A percentile compares a stretch with the other conserved stretches of the same genome.
Conservation (phyloP, 1,140 invertebrate species). For the Trichoplusia ni region DNA sequence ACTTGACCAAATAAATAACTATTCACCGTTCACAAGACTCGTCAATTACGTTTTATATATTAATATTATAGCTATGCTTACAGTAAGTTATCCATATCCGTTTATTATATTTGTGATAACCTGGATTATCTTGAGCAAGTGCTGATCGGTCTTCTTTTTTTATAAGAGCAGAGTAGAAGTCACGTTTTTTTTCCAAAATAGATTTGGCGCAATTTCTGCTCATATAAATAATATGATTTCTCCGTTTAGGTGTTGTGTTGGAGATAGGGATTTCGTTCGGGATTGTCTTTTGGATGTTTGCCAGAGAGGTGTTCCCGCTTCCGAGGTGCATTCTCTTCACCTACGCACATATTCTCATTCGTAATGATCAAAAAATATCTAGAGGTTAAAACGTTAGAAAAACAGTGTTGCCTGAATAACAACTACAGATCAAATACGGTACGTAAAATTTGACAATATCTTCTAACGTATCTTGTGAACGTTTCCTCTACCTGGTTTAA, state of each 20-base stretch:
- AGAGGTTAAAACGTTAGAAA: background rate
- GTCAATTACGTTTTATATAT: conserved; percentile 53
- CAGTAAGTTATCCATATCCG: too few species aligned
- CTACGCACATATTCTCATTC: conserved; percentile 40
- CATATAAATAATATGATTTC: background rate
- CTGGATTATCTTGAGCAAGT: too few species aligned
- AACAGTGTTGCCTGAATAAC: too few species aligned
- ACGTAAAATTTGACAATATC: too few species aligned
- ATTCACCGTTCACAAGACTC: conserved; percentile 61
- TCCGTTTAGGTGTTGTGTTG: background rate
- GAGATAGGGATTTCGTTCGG: conserved; percentile 36
- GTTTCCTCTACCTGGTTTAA: too few species aligned
- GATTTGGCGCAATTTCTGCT: background rate
- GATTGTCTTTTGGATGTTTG: conserved; percentile 55
- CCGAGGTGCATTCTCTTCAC: conserved; percentile 64
- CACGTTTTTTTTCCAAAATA: too few species aligned
- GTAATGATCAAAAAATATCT: background rate
- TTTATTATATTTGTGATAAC: too few species aligned
- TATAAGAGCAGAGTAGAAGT: background rate
- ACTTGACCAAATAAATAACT: conserved; percentile 80
- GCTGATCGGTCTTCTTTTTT: too few species aligned
- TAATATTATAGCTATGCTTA: conserved; percentile 35
- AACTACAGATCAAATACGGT: too few species aligned
- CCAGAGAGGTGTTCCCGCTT: conserved; percentile 67
- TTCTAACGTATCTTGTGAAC: too few species aligned